Evolutionary conservation across 2,797 vertebrate genomes (phyloP).

Genomic region (Triplophysa yarkandensis): DNA sequence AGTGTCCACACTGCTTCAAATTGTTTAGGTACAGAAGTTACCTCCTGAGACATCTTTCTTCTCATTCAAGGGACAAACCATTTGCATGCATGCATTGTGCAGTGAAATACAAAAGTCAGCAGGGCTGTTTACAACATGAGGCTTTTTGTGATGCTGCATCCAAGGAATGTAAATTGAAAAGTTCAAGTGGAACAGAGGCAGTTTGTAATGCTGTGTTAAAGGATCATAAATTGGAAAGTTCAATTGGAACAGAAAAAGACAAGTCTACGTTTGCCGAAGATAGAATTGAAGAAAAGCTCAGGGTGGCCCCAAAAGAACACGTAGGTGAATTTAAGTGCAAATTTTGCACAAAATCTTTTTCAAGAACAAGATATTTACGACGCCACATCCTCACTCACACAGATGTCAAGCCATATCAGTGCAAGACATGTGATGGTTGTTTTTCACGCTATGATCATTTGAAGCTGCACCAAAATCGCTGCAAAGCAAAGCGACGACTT

Average conservation of each 20-base stretch:
- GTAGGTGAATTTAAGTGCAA: slow-evolving; percentile 72
- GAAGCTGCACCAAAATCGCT: slow-evolving; percentile 73
- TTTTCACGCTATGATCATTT: slow-evolving; percentile 80
- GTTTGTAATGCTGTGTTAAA: no score
- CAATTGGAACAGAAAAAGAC: slow-evolving; percentile 35
- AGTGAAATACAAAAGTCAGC: slow-evolving; percentile 60
- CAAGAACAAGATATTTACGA: slow-evolving; percentile 72
- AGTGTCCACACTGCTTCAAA: slow-evolving; percentile 72
- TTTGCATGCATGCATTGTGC: slow-evolving; percentile 72
- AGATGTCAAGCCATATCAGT: slow-evolving; percentile 80
- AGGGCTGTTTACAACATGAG: slow-evolving; percentile 70
- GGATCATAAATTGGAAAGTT: not conserved
- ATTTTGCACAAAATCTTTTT: slow-evolving; percentile 79
- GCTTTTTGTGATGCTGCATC: slow-evolving; percentile 65
- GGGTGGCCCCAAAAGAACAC: slow-evolving; percentile 20
- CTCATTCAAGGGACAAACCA: slow-evolving; percentile 67
- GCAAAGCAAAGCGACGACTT: slow-evolving; percentile 69
- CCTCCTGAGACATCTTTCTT: slow-evolving; percentile 69
- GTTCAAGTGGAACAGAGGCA: slow-evolving; percentile 39
- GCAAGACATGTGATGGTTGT: slow-evolving; percentile 77
- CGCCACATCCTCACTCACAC: slow-evolving; percentile 80
- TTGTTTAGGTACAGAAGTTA: slow-evolving; percentile 67
- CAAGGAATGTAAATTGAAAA: slow-evolving; percentile 9
- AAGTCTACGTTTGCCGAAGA: slow-evolving; percentile 17
- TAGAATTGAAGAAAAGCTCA: slow-evolving; percentile 37